A percentile compares a stretch with the other conserved stretches of the same genome.
Evolutionary conservation across 2,888 invertebrate genomes (phyloP).

Genomic region (Nomada flava): DNA sequence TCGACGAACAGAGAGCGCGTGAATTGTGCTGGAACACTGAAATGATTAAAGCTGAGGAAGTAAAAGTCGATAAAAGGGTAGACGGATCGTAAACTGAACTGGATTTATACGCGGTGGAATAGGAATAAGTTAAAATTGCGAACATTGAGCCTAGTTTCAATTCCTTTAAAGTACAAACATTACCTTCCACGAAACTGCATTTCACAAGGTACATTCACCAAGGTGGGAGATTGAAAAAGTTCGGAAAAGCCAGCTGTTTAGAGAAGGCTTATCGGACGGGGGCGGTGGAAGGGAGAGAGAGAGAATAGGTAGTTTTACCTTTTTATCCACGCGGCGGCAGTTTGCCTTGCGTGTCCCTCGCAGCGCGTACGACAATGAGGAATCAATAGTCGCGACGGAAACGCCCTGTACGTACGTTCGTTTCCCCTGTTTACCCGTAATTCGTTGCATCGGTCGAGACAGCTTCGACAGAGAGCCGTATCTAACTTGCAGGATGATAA

Average conservation of each 20-base stretch:
- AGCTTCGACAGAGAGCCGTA: slow-evolving; percentile 55
- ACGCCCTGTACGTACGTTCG: slow-evolving; percentile 63
- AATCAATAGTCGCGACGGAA: slow-evolving; percentile 69
- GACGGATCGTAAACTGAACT: too few relatives aligned
- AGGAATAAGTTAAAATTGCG: neutral
- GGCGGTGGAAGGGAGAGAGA: too few relatives aligned
- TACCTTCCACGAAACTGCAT: neutral
- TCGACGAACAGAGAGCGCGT: too few relatives aligned
- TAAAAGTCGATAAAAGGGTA: too few relatives aligned
- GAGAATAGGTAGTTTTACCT: slow-evolving; percentile 29
- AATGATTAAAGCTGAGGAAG: too few relatives aligned
- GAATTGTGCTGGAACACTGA: too few relatives aligned
- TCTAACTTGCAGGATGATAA: slow-evolving; percentile 49
- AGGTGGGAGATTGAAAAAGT: slow-evolving; percentile 44
- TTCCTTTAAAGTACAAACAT: slow-evolving; percentile 9
- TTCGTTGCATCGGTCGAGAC: slow-evolving; percentile 51
- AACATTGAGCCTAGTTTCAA: slow-evolving; percentile 21
- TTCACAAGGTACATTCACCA: slow-evolving; percentile 21
- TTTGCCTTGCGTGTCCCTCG: slow-evolving; percentile 62
- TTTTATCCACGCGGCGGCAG: slow-evolving; percentile 44
- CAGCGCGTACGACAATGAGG: slow-evolving; percentile 62
- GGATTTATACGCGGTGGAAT: neutral
- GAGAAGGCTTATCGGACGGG: slow-evolving; percentile 11
- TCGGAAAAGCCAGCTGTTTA: slow-evolving; percentile 45
- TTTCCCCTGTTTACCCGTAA: slow-evolving; percentile 61